Base-by-base conservation (phyloP, 2,888 invertebrate species). In the Melanargia galathea region DNA sequence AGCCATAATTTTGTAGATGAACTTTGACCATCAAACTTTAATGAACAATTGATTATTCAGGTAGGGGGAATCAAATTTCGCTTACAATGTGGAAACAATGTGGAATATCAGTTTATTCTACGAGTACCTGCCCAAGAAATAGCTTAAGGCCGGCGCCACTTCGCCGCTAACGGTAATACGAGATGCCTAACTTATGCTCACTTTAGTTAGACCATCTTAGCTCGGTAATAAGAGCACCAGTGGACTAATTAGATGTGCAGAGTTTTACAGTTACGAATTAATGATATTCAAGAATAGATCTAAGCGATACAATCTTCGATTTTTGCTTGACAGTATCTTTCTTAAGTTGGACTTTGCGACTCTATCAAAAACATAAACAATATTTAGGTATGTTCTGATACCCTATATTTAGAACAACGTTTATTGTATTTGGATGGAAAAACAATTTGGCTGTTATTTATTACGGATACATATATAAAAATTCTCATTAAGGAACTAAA, bases 151-250 rank as follows among this genome's bases (percentile, higher is more conserved):
- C 80, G 87, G 90, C 89, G 90, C 88, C 88, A 78, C 73, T 74
- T 75, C 71, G 82, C 73, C 76, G 79, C 78, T 90, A 90, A 90
- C 90, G 90, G 90, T 90, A 90, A 88, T 85, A 86, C 90, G 78
- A 89, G 85, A 83, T 86, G 82, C 84, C 85, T 83, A 80, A 81
- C 80, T 80, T 79, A 79, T 4, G 18, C 81, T 22, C 45, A 40
- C 43, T 18, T 10, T 5, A 38, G 38, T 75, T 77, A 76, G 78
- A 76, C 77, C 71, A 68, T 75, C 76, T 76, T 78, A 79, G 71
- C 73, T 72, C 73, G 71, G 75, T 73, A 75, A 73, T 70, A 71
- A 68, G 65, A 74, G 62, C 67, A 66, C 67, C 67, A 67, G 66
- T 64, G 66, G 67, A 70, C 65, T 30, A 63, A 48, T n/a, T 61